Evolutionary conservation across 2,797 vertebrate species (phyloP), one percentile per base, ranked within the genome.

Genomic region (Phrynocephalus vlangalii): DNA sequence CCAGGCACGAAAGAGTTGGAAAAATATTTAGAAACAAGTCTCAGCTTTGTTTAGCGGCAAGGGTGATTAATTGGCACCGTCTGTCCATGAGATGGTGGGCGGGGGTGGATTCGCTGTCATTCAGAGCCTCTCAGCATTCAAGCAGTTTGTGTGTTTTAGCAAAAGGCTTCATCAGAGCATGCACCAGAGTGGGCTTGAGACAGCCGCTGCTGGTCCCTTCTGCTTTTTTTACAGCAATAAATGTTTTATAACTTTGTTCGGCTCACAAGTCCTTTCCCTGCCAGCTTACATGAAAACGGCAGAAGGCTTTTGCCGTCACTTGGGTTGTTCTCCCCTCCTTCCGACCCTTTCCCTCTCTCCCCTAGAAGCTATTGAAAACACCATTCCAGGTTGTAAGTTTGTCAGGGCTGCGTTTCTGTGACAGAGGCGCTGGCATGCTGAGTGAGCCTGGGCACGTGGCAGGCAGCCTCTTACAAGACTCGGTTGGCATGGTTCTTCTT

Each of bases 221-320:
- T 63, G 20, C 76, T 88, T 84, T 84, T 38, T 38, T 84, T 79
- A 88, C 67, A 66, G 56, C 76, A 48, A 28, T 84, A 73, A 84
- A 84, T 84, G 82, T 88, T 88, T 87, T 72, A 79, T 79, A 79
- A 84, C 67, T 79, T 88, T 79, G 48, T 79, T 56, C 38, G 48
- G 28, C 68, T 68, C 44, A 63, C 72, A 56, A 6, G 50, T 82
- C 30, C 88, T 70, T 79, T 67, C 67, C 90, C 68, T 78, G 83
- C 24, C 50, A 81, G 33, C 60, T 88, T 66, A 66, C 67, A 73
- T 52, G 22, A 73, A 73, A 84, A 22, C 68, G 73, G 68, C 76
- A 84, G 68, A 33, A 73, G 67, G 56, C 87, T 48, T 79, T 84
- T 33, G 79, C 28, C 24, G 71, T 44, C 15, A 70, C 2, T 84